These are phyloP conservation scores for Leptinotarsa defecta DNA, from an alignment of 1,140 invertebrate species.

Conservation along the genomic window DNA sequence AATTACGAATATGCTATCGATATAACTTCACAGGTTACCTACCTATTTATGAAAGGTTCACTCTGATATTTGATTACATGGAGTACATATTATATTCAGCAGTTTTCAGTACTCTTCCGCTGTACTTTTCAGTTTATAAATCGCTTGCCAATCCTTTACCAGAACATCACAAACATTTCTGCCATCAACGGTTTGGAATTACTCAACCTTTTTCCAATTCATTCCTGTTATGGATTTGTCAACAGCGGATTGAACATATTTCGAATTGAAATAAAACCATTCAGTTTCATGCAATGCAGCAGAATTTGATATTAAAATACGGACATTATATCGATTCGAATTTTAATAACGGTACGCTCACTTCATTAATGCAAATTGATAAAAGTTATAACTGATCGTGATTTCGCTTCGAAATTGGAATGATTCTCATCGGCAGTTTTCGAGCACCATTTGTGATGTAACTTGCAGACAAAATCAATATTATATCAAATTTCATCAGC, in stretches of 20 bases:
- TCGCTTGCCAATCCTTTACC: no score
- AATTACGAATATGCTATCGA: no score
- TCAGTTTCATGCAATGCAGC: constrained; percentile 18
- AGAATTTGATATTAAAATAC: constrained; percentile 16
- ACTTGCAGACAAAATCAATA: no score
- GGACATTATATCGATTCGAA: constrained; percentile 19
- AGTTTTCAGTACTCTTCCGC: no score
- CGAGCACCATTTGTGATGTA: background rate
- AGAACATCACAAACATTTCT: no score
- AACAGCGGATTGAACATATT: constrained; percentile 9
- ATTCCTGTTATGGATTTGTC: background rate
- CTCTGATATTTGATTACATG: no score
- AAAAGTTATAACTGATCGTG: constrained; percentile 20
- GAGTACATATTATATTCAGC: no score
- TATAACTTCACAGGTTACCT: no score
- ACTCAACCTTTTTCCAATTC: background rate
- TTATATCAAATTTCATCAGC: no score
- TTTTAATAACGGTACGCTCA: constrained; percentile 20
- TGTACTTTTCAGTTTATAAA: no score
- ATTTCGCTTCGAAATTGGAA: constrained; percentile 19
- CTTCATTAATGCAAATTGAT: constrained; percentile 25
- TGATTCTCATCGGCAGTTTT: constrained; percentile 4
- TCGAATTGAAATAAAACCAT: constrained; percentile 14
- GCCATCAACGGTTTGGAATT: no score
- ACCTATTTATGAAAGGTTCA: no score